Percentiles rank a stretch among this genome's conserved stretches.
Conservation (phyloP, 2,888 invertebrate genomes). For the Caradrina kadenii region DNA sequence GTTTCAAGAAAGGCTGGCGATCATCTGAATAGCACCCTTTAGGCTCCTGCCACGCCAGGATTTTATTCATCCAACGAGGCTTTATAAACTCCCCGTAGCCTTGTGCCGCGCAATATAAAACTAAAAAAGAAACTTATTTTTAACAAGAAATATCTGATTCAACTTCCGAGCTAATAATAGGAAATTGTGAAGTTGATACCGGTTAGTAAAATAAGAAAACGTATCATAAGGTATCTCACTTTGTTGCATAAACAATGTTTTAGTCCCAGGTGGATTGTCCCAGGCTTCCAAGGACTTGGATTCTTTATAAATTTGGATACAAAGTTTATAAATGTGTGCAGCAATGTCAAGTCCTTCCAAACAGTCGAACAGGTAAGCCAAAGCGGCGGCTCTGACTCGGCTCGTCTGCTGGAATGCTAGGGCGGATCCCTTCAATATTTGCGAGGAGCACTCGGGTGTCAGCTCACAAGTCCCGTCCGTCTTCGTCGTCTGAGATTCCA, state of each 20-base stretch:
- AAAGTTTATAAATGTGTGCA: constrained; percentile 85
- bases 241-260: constrained; percentile 86
- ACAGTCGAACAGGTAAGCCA: constrained; percentile 84
- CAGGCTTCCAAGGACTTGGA: constrained; percentile 86
- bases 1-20: constrained; percentile 81
- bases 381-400: constrained; percentile 77
- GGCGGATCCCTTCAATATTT: constrained; percentile 83
- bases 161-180: background rate
- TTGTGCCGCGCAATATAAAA: constrained; percentile 83
- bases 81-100: constrained; percentile 88
- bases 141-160: background rate
- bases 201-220: background rate
- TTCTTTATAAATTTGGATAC: constrained; percentile 87
- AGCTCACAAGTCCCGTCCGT: constrained; percentile 82
- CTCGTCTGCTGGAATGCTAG: constrained; percentile 86
- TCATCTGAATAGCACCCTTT: constrained; percentile 86
- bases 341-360: constrained; percentile 82
- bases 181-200: background rate
- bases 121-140: constrained; percentile 68
- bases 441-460: constrained; percentile 81
- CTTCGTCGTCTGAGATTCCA: constrained; percentile 84
- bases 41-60: constrained; percentile 86
- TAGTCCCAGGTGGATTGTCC: constrained; percentile 85
- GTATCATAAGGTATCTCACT: constrained; percentile 67
- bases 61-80: constrained; percentile 88